Evolutionary conservation across 2,113 vertebrate species (phyloP), one percentile per base, ranked within the genome.

Genomic region (Forbesichthys agassizii): DNA sequence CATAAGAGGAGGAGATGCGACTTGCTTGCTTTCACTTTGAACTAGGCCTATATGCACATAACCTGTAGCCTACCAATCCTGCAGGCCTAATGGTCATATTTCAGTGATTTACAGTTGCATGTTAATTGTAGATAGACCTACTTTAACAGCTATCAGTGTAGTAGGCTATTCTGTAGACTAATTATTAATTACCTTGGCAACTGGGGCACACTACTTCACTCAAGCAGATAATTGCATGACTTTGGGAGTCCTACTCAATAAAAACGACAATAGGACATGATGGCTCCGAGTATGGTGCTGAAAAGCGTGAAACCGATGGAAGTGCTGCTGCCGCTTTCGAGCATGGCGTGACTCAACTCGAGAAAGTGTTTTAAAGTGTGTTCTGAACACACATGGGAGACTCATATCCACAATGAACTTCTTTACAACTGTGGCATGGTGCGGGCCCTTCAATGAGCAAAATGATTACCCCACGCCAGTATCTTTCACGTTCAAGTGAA

Each of bases 291-390:
- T 27, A 27, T 27, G 27, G 27, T 0, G 27, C 75, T 27, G 33
- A 78, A 61, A 66, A 54, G 48, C 73, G 68, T 74, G 71, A 83
- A 82, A 80, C 80, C 84, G 69, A 73, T 68, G 47, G 77, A 58
- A 84, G 84, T 67, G 63, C 36, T 69, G 69, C 62, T 68, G 56
- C 10, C 5, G 60, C 77, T 81, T 85, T 72, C 67, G 74, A 77
- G 69, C 57, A 53, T 54, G 33, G 71, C 77, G 79, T 74, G 85
- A 84, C 78, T 67, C 69, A 74, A 83, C 66, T 80, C 36, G 68
- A 68, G 54, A 73, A 76, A 79, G 81, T 68, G 77, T 74, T 77
- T 76, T 79, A 80, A 88, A 84, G 79, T 79, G 80, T 84, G 81
- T 84, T 74, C 47, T 51, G 73, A 82, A 74, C 48, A 81, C 79